A percentile compares a stretch with the other conserved stretches of the same genome.
These are phyloP conservation scores for Pollachius pollachius DNA, from an alignment of 2,113 vertebrate genomes.

Conservation along the genomic window DNA sequence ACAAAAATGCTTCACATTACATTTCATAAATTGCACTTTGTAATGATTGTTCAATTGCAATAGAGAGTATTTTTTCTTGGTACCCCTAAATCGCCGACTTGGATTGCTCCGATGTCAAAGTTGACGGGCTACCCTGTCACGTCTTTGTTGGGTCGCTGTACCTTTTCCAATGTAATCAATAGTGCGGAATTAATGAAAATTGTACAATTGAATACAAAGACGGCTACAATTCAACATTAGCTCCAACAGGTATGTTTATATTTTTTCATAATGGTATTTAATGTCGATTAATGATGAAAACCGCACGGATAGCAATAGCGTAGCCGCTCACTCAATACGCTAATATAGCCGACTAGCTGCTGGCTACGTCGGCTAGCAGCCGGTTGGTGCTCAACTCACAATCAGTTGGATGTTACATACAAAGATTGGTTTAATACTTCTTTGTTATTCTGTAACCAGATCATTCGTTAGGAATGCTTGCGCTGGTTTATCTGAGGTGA, in stretches of 20 bases:
- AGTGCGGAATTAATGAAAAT: conserved; percentile 42
- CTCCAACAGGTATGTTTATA: conserved; percentile 44
- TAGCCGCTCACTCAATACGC: conserved; percentile 51
- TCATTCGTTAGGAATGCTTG: too few relatives aligned
- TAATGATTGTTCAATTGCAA: too few relatives aligned
- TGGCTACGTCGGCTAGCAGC: conserved; percentile 29
- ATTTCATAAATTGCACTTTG: too few relatives aligned
- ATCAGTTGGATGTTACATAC: neutral
- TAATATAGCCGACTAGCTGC: conserved; percentile 49
- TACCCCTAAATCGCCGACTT: conserved; percentile 7
- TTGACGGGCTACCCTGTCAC: conserved; percentile 57
- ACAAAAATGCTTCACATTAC: too few relatives aligned
- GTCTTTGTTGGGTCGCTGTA: conserved; percentile 64
- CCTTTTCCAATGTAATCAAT: conserved; percentile 15
- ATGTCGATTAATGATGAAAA: neutral
- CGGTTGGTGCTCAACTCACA: neutral
- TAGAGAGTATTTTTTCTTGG: neutral
- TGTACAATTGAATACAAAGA: neutral
- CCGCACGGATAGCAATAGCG: neutral
- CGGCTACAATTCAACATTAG: neutral
- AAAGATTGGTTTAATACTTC: neutral
- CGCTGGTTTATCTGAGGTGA: neutral
- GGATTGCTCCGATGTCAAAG: conserved; percentile 58
- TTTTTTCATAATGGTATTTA: neutral
- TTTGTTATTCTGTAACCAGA: too few relatives aligned